Base-by-base conservation (phyloP, 2,888 invertebrate species). In the Carterocephalus palaemon region DNA sequence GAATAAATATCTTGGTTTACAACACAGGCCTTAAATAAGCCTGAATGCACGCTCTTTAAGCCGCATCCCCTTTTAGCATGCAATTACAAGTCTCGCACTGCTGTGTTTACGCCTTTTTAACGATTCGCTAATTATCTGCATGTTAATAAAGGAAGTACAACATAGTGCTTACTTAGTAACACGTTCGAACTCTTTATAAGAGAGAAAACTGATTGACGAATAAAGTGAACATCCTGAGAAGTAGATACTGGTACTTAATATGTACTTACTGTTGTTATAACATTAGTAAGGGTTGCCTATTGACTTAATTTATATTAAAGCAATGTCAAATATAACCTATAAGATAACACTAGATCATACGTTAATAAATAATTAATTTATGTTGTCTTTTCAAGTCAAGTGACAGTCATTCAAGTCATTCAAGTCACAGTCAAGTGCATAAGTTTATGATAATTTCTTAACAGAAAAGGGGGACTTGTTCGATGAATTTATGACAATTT, bases 71-170 rank as follows among this genome's bases (percentile, higher is more conserved):
- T 54, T 57, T 57, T 51, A 57, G 46, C 19, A 34, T 49, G 39
- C 53, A 56, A 69, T 74, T 70, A 73, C 66, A 62, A 62, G 68
- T 67, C 64, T 68, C 64, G 66, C 74, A 69, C 66, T 59, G 53
- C 55, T 62, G 54, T 64, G 70, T 73, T 74, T 73, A 75, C 65
- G 61, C 62, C 60, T 61, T 57, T 68, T 75, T 75, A 72, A 76
- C 72, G 70, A 69, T 65, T 59, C 50, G 74, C 71, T 81, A 78
- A 79, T 73, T 71, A 75, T 69, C 62, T 51, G 56, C 52, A 53
- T 51, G 36, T 57, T 47, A 36, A 50, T 47, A 47, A 38, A 57
- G 52, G 49, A 48, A 39, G 52, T 40, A 43, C 10, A 40, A 42
- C 33, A 32, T 47, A 48, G 23, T 41, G 48, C 48, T 37, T 48